A percentile compares a stretch with the other conserved stretches of the same genome.
These are phyloP conservation scores for Elmis aenea DNA, from an alignment of 2,888 invertebrate genomes.

Conservation along the genomic window DNA sequence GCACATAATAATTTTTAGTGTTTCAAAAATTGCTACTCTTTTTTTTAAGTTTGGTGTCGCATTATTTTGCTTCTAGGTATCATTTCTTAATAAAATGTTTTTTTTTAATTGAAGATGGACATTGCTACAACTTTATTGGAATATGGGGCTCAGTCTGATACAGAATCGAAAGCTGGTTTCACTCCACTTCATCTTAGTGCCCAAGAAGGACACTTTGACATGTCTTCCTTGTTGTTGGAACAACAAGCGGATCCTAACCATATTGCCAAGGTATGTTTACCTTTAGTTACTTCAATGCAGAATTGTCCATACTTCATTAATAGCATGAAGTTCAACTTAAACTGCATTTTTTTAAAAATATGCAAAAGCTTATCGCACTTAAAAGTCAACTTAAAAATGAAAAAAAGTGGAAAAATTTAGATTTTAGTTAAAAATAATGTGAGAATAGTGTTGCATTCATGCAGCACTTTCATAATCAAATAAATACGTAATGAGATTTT, in stretches of 20 bases:
- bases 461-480: no score
- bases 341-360: no score
- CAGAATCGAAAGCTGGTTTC: conserved; percentile 93
- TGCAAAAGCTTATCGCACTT: no score
- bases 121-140: conserved; percentile 91
- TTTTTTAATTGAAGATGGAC: conserved; percentile 62
- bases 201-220: conserved; percentile 91
- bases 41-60: not conserved
- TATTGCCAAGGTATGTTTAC: conserved; percentile 65
- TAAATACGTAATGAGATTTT: not conserved
- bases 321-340: no score
- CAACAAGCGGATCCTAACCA: conserved; percentile 82
- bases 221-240: conserved; percentile 88
- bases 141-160: conserved; percentile 86
- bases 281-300: no score
- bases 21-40: conserved; percentile 1
- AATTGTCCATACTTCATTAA: no score
- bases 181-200: conserved; percentile 93
- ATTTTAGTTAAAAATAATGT: no score
- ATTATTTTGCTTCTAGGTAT: not conserved
- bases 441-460: no score
- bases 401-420: no score
- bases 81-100: not conserved
- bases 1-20: conserved; percentile 5
- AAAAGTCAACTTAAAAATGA: no score